Conservation (phyloP, 2,797 vertebrate genomes). For the Lacerta agilis region DNA sequence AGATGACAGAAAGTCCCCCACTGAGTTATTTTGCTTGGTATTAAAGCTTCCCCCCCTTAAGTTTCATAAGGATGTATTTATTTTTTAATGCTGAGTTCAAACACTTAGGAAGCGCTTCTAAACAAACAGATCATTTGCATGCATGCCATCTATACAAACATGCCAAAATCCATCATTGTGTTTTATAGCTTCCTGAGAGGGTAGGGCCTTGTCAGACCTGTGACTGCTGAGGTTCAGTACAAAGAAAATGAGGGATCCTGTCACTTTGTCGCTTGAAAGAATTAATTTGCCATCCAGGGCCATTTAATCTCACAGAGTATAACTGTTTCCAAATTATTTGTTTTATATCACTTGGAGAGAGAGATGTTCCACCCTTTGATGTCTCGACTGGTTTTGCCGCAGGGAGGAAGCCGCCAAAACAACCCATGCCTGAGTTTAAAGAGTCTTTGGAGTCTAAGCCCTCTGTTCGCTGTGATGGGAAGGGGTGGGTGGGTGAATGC, state of each 20-base stretch:
- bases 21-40: background rate
- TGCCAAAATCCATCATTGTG: slow-evolving; percentile 30
- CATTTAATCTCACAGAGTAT: slow-evolving; percentile 35
- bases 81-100: slow-evolving; percentile 10
- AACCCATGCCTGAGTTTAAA: background rate
- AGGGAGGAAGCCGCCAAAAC: background rate
- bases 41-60: background rate
- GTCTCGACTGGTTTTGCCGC: slow-evolving; percentile 52
- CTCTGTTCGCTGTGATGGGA: fast-evolving
- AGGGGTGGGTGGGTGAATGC: fast-evolving
- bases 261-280: slow-evolving; percentile 58
- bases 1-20: background rate
- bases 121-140: slow-evolving; percentile 34
- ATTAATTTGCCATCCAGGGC: slow-evolving; percentile 58
- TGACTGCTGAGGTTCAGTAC: slow-evolving; percentile 10
- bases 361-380: slow-evolving; percentile 64
- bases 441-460: background rate
- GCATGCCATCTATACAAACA: slow-evolving; percentile 49
- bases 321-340: slow-evolving; percentile 63
- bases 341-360: slow-evolving; percentile 51
- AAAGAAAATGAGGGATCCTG: slow-evolving; percentile 48
- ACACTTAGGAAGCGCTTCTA: background rate
- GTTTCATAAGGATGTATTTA: background rate
- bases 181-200: background rate
- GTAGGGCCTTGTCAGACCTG: slow-evolving; percentile 38